Conservation (phyloP, 2,797 vertebrate genomes). For the Enteromius anoplus region DNA sequence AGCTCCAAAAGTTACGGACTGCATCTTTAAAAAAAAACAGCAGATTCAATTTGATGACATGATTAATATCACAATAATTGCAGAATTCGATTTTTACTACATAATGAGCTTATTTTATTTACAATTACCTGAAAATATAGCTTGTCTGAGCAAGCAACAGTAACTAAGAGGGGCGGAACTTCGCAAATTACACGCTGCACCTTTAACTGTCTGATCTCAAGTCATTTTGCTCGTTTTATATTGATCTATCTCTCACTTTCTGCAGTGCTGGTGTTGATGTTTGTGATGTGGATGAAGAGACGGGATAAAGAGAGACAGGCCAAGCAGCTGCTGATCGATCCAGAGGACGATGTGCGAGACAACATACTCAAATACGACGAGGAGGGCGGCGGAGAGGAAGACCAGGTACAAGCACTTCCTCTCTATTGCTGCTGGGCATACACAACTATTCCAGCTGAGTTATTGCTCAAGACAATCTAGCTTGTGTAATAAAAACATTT, state of each 20-base stretch:
- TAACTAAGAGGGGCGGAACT: background rate
- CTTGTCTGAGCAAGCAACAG: background rate
- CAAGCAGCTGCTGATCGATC: constrained; percentile 89
- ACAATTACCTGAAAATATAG: background rate
- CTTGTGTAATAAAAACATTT: constrained; percentile 10
- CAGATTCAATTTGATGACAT: background rate
- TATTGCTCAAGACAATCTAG: background rate
- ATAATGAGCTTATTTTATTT: background rate
- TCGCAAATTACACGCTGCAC: background rate
- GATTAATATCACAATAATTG: background rate
- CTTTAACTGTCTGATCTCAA: constrained; percentile 32
- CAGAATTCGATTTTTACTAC: background rate
- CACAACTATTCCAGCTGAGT: background rate
- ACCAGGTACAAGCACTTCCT: constrained; percentile 76
- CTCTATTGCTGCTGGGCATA: background rate
- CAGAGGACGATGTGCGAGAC: constrained; percentile 89
- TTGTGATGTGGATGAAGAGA: constrained; percentile 91
- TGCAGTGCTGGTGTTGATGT: constrained; percentile 86
- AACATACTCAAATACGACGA: constrained; percentile 90
- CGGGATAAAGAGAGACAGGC: constrained; percentile 89
- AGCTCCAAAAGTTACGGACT: no score
- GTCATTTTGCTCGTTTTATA: constrained; percentile 40
- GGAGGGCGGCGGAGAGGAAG: constrained; percentile 90
- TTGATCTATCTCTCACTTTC: constrained; percentile 7
- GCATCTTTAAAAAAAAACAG: no score